Evolutionary conservation across 2,797 vertebrate species (phyloP), one percentile per base, ranked within the genome.

Genomic region (Remorina albescens): DNA sequence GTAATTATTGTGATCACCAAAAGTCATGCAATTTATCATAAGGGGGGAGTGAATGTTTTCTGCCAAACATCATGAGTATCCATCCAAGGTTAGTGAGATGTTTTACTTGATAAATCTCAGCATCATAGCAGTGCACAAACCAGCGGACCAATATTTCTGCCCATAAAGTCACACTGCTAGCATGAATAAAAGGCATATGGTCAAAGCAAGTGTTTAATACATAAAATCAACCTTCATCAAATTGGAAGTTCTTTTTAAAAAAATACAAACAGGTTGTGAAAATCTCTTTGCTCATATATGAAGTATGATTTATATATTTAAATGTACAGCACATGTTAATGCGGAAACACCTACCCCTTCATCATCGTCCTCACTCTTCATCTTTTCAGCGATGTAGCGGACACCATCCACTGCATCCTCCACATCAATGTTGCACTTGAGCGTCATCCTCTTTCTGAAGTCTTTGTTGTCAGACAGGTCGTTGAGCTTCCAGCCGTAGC

Each of bases 311-410:
- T 18, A 44, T 2, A 26, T 54, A 63, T 37, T 46, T 39, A 8
- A 18, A 46, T 6, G 10, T 26, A 16, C 51, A 21, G 37, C 23
- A 66, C 41, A 1, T 26, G 13, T 16, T 59, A 18, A n/a, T 49
- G 15, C 0, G 67, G 67, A 74, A 72, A 26, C n/a, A 84, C 94
- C 56, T 84, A 95, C 95, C 88, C 94, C 91, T 80, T 95, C 93
- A 72, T 95, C 93, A 39, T 95, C 92, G 78, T 95, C 95, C 71
- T 95, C 94, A 6, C 63, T 93, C 90, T 93, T 95, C 93, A 95
- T 92, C 82, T 95, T 94, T 55, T 95, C 94, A 5, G 95, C 94
- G 1, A 95, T 93, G 78, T 94, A 95, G 63, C 91, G 90, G 12
- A 95, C 94, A 1, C 94, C 94, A 13, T 94, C 93, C 57, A 94